These are phyloP conservation scores for Thymallus thymallus DNA, from an alignment of 2,113 vertebrate genomes.

Conservation along the genomic window DNA sequence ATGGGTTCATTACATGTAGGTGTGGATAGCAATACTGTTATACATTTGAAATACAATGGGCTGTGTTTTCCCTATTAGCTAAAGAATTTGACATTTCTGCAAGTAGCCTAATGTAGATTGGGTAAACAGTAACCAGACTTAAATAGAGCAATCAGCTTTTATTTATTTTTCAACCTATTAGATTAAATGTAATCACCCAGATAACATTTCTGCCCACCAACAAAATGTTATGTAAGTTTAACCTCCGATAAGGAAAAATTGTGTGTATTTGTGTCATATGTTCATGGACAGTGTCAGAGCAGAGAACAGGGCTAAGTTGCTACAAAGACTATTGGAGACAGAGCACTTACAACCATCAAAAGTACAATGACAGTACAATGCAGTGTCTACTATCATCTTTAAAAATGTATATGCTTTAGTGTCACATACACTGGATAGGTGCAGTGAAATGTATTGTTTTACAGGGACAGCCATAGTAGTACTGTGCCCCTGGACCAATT, in stretches of 20 bases:
- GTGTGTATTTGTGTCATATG: no score
- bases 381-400: neutral
- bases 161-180: no score
- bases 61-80: constrained; percentile 16
- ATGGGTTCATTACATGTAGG: constrained; percentile 12
- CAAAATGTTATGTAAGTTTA: no score
- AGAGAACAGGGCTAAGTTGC: neutral
- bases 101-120: neutral
- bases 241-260: no score
- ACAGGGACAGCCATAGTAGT: no score
- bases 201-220: no score
- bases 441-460: no score
- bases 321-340: neutral
- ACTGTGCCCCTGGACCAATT: no score
- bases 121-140: neutral
- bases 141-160: neutral
- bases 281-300: neutral
- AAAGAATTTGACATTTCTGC: neutral
- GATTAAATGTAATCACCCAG: no score
- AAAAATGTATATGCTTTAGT: no score
- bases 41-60: neutral
- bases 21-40: neutral
- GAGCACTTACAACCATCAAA: neutral
- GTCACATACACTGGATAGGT: no score
- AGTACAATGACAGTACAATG: neutral